Conservation (phyloP, 2,888 invertebrate species). For the Amphiduros pacificus region DNA sequence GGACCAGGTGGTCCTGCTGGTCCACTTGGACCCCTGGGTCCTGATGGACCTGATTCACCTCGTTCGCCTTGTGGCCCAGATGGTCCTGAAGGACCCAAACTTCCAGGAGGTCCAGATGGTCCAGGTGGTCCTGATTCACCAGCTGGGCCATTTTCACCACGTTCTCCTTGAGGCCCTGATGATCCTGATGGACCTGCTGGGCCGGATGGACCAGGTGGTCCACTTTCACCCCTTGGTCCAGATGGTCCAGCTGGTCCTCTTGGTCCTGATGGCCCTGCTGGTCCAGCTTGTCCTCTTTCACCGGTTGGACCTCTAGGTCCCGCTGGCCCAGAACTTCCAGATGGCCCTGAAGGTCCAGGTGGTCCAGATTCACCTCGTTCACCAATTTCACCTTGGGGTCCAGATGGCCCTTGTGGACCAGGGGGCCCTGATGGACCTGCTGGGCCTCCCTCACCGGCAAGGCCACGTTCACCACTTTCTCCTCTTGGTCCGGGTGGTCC, state of each 20-base stretch:
- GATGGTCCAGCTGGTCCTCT: slow-evolving; percentile 1
- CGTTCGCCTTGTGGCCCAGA: neutral
- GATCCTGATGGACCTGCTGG: slow-evolving; percentile 21
- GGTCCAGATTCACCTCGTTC: slow-evolving; percentile 13
- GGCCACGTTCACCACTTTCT: slow-evolving; percentile 15
- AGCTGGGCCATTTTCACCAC: slow-evolving; percentile 16
- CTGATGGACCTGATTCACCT: slow-evolving; percentile 18
- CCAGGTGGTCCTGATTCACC: slow-evolving; percentile 25
- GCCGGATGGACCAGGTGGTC: slow-evolving; percentile 15
- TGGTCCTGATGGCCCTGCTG: slow-evolving; percentile 2
- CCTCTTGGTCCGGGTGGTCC: slow-evolving; percentile 22
- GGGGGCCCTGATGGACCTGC: slow-evolving; percentile 12
- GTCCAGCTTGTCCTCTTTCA: slow-evolving; percentile 17
- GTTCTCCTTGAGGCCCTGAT: slow-evolving; percentile 17
- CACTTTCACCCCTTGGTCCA: slow-evolving; percentile 13
- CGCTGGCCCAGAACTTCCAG: neutral
- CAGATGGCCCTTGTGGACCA: slow-evolving; percentile 16
- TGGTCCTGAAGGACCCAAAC: slow-evolving; percentile 13
- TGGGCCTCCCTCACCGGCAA: slow-evolving; percentile 5
- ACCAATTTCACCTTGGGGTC: slow-evolving; percentile 13
- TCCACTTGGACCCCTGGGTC: slow-evolving; percentile 20
- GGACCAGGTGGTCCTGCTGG: slow-evolving; percentile 32
- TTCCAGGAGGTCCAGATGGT: slow-evolving; percentile 18
- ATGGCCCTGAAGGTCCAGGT: slow-evolving; percentile 4
- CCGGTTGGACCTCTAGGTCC: slow-evolving; percentile 13